A percentile compares a stretch with the other conserved stretches of the same genome.
phyloP scores from a whole-genome alignment of 2,797 vertebrate species.

The Platalea minor region DNA sequence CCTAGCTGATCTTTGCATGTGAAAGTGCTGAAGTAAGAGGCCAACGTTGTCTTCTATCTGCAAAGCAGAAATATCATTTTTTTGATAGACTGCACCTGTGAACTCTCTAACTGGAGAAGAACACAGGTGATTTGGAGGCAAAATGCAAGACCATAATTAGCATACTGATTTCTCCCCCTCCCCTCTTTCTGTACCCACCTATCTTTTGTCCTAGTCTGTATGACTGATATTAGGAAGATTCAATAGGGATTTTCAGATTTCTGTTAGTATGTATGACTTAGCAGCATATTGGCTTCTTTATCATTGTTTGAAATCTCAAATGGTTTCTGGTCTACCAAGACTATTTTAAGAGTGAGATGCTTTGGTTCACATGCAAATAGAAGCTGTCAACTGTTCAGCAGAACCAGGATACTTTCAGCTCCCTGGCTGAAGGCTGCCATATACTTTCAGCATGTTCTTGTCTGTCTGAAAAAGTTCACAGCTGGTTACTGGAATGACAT shows the following conservation, averaged over 20 bases:
- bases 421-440: neutral
- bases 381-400: neutral
- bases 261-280: neutral
- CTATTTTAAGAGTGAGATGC: neutral
- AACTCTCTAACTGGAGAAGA: neutral
- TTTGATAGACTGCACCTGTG: neutral
- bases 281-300: neutral
- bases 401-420: neutral
- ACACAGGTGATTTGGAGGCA: neutral
- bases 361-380: neutral
- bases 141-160: neutral
- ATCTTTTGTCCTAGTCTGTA: neutral
- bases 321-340: neutral
- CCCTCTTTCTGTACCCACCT: fast-evolving
- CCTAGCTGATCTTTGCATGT: neutral
- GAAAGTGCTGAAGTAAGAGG: neutral
- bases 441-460: neutral
- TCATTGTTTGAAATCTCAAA: neutral
- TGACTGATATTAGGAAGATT: neutral
- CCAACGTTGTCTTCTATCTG: neutral
- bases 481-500: neutral
- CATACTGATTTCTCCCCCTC: fast-evolving
- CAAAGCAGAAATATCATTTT: neutral
- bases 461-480: neutral
- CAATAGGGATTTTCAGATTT: neutral